Conservation (phyloP, 1,140 invertebrate species). For the Bombus consobrinus region DNA sequence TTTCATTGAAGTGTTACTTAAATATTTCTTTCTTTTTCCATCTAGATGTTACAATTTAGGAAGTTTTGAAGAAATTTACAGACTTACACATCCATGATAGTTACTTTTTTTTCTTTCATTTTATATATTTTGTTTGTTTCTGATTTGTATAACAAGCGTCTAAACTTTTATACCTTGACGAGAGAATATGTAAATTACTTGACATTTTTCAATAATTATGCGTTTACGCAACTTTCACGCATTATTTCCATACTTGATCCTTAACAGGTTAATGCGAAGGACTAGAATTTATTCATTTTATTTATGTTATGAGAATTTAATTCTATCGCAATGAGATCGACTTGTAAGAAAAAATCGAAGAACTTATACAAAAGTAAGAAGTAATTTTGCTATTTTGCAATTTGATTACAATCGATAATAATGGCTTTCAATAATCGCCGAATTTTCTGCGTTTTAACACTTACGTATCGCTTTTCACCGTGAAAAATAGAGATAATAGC, state of each 20-base stretch:
- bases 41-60: background rate
- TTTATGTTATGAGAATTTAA: too few species aligned
- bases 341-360: too few species aligned
- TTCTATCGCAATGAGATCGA: too few species aligned
- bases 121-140: background rate
- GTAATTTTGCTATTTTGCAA: background rate
- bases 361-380: background rate
- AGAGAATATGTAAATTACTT: too few species aligned
- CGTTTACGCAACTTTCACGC: too few species aligned
- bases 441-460: background rate
- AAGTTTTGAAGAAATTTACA: background rate
- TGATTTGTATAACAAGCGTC: background rate
- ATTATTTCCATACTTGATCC: background rate
- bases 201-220: too few species aligned
- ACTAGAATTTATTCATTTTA: background rate
- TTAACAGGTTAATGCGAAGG: background rate
- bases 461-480: background rate
- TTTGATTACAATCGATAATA: too few species aligned
- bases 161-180: background rate
- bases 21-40: background rate
- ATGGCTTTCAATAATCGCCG: too few species aligned
- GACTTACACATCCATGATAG: too few species aligned
- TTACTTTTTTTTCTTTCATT: background rate
- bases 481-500: background rate
- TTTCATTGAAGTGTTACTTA: background rate